Evolutionary conservation across 2,113 vertebrate genomes (phyloP).

Genomic region (Numida meleagris): DNA sequence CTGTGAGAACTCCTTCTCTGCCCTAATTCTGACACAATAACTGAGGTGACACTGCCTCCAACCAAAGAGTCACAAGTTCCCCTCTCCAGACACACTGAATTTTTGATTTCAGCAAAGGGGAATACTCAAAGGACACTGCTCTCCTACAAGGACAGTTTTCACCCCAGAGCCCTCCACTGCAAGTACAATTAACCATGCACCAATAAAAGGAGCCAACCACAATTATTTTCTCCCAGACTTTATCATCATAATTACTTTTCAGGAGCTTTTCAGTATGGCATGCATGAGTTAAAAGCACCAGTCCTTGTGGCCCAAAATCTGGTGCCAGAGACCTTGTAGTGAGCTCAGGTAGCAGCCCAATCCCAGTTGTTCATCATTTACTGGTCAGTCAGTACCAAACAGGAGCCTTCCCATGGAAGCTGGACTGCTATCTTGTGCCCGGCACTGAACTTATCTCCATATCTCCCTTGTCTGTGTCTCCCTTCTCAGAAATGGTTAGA

Average conservation of each 20-base stretch:
- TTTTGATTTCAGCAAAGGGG: not conserved
- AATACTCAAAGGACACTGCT: not conserved
- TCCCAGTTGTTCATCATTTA: not conserved
- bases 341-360: not conserved
- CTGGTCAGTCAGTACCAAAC: not conserved
- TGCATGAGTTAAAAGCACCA: not conserved
- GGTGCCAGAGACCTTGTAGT: not conserved
- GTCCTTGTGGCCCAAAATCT: not conserved
- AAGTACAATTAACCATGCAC: not conserved
- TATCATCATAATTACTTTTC: not conserved
- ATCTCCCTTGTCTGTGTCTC: not conserved
- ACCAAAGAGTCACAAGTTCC: not conserved
- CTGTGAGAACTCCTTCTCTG: not conserved
- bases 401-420: not conserved
- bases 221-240: not conserved
- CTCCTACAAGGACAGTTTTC: not conserved
- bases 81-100: not conserved
- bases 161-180: not conserved
- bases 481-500: conserved; percentile 21
- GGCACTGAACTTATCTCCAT: not conserved
- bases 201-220: not conserved
- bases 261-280: not conserved
- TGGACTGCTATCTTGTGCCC: not conserved
- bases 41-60: not conserved
- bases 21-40: not conserved